Percentiles rank a stretch among this genome's conserved stretches.
Evolutionary conservation across 2,113 vertebrate genomes (phyloP).

Genomic region (Genyomyrus donnyi): DNA sequence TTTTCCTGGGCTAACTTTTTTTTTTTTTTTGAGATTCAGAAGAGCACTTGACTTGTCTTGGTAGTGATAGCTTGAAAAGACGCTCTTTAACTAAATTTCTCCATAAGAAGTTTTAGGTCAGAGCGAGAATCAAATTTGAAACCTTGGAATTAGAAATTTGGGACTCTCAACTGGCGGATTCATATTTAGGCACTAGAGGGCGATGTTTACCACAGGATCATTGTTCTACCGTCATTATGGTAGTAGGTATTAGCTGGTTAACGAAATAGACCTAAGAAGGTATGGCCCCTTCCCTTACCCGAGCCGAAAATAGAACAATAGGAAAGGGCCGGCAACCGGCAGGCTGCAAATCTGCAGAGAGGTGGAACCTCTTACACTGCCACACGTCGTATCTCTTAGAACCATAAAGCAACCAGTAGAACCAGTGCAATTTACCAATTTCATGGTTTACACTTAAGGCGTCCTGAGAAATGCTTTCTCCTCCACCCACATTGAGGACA

Average conservation of each 20-base stretch:
- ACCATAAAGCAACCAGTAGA: background rate
- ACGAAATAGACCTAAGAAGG: background rate
- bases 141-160: too few species aligned
- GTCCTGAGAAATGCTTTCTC: background rate
- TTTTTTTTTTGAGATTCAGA: background rate
- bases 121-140: background rate
- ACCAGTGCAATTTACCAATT: background rate
- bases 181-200: conserved; percentile 32
- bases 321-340: background rate
- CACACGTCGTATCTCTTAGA: background rate
- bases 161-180: background rate
- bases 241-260: background rate
- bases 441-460: background rate
- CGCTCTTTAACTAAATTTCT: background rate
- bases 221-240: background rate
- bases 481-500: background rate
- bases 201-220: conserved; percentile 4
- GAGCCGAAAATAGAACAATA: background rate
- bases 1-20: background rate
- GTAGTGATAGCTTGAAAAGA: background rate
- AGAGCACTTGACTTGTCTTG: background rate
- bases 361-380: background rate
- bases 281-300: background rate
- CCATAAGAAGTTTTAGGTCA: background rate
- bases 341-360: background rate